A percentile compares a stretch with the other conserved stretches of the same genome.
Conservation (phyloP, 2,888 invertebrate species). For the Nyleta sp. region DNA sequence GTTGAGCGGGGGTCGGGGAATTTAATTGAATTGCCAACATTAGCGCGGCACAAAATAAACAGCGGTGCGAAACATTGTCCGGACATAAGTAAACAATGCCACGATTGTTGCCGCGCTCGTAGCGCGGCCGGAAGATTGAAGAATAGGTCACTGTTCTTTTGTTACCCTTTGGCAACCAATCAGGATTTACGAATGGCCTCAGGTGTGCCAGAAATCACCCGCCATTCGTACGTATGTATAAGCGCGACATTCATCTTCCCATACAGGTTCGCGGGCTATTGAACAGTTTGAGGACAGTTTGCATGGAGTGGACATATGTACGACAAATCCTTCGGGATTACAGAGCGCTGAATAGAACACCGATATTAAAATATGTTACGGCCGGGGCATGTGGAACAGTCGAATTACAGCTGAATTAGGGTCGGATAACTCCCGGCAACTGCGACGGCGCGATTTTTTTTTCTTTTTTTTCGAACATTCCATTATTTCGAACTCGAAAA, state of each 20-base stretch:
- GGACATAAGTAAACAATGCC: conserved; percentile 28
- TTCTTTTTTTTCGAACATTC: too few species aligned
- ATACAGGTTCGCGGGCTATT: conserved; percentile 75
- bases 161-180: conserved; percentile 61
- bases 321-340: conserved; percentile 81
- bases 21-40: conserved; percentile 18
- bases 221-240: conserved; percentile 70
- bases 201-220: conserved; percentile 78
- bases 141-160: conserved; percentile 57
- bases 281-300: conserved; percentile 79
- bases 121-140: conserved; percentile 35
- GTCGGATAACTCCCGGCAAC: conserved; percentile 45
- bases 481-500: too few species aligned
- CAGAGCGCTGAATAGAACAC: conserved; percentile 72
- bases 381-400: conserved; percentile 72
- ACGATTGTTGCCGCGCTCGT: conserved; percentile 22
- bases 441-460: conserved; percentile 34
- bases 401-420: conserved; percentile 75
- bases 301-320: conserved; percentile 79
- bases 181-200: conserved; percentile 75
- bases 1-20: background rate
- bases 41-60: background rate
- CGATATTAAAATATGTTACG: conserved; percentile 78
- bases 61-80: background rate
- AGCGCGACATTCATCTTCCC: conserved; percentile 78